These are phyloP conservation scores for Eumerus sabulonum DNA, from an alignment of 2,888 invertebrate genomes.

Conservation along the genomic window DNA sequence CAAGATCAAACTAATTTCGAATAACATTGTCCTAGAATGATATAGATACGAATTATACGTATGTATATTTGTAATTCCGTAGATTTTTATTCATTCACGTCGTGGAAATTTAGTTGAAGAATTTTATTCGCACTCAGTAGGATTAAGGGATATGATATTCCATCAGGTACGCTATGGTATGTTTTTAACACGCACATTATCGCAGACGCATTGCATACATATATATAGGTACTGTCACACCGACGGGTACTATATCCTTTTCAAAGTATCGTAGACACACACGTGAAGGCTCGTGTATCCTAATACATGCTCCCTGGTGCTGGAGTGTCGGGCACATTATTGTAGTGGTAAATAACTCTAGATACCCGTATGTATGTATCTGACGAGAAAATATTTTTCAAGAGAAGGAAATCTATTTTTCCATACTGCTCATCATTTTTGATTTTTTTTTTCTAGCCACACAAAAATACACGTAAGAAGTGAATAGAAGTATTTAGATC, in stretches of 20 bases:
- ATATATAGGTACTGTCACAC: constrained; percentile 13
- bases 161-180: constrained; percentile 58
- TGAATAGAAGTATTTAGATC: constrained; percentile 30
- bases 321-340: constrained; percentile 35
- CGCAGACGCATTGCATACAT: constrained; percentile 49
- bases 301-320: constrained; percentile 30
- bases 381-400: constrained; percentile 46
- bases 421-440: constrained; percentile 51
- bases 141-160: constrained; percentile 64
- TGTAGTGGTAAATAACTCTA: constrained; percentile 61
- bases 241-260: constrained; percentile 57
- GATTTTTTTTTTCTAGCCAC: constrained; percentile 62
- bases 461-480: constrained; percentile 40
- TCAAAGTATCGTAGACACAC: constrained; percentile 25
- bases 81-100: constrained; percentile 7
- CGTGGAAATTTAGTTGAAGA: constrained; percentile 16
- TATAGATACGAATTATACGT: neutral
- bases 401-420: constrained; percentile 63
- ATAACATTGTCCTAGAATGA: constrained; percentile 17
- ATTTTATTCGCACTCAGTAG: constrained; percentile 31
- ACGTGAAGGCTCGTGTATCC: neutral
- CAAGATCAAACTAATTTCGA: constrained; percentile 49
- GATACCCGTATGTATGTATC: constrained; percentile 50
- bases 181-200: constrained; percentile 62
- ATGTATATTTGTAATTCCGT: neutral